phyloP scores from a whole-genome alignment of 2,113 vertebrate genomes.

The Dicaeum eximium region DNA sequence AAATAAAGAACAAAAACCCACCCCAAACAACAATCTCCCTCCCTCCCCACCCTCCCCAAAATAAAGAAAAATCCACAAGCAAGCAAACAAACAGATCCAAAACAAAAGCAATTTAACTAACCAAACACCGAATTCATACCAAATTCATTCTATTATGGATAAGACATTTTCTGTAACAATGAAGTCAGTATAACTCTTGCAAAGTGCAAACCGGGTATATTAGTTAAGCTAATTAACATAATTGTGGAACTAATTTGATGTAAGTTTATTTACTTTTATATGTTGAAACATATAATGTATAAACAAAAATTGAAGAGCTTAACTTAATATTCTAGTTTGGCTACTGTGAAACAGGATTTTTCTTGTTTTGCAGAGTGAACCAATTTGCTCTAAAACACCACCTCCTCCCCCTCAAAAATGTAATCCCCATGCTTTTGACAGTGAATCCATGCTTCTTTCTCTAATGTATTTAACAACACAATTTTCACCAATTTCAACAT shows the following conservation, averaged over 20 bases:
- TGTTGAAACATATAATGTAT: background rate
- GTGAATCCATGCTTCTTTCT: background rate
- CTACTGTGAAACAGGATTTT: background rate
- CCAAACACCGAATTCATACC: background rate
- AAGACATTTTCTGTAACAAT: background rate
- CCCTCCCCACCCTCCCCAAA: accelerated
- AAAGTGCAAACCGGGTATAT: background rate
- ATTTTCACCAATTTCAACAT: background rate
- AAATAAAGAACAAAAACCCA: background rate
- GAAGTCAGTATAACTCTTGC: background rate
- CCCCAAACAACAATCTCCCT: background rate
- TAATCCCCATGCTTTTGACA: background rate
- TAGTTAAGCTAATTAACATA: background rate
- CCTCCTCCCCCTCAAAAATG: accelerated
- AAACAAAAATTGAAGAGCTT: background rate
- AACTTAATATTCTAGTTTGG: background rate
- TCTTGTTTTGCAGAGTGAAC: background rate
- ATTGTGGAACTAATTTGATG: background rate
- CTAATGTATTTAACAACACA: background rate
- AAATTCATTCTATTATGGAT: background rate
- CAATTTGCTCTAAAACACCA: background rate
- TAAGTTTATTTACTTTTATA: background rate
- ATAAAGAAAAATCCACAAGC: background rate
- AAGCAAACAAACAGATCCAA: background rate
- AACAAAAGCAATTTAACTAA: background rate